Evolutionary conservation across 2,888 invertebrate genomes (phyloP).

Genomic region (Bruchidius siliquastri): DNA sequence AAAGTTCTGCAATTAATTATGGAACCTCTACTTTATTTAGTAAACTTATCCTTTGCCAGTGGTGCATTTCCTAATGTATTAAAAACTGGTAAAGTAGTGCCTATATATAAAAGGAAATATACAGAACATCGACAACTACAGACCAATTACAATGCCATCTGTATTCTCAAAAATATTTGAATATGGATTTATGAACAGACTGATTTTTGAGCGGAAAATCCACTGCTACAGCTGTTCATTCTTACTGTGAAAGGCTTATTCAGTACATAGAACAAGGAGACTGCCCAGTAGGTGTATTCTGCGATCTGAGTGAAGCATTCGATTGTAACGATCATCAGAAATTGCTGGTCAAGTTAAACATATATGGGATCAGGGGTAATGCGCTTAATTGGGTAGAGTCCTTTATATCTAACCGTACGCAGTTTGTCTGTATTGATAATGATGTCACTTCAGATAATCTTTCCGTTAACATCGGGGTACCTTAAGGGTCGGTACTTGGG

Average conservation of each 20-base stretch:
- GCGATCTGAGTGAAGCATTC: background rate
- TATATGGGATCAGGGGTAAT: background rate
- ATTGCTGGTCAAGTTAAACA: background rate
- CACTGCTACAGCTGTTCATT: background rate
- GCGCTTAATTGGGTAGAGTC: background rate
- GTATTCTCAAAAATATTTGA: background rate
- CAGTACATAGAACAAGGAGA: background rate
- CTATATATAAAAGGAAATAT: slow-evolving; percentile 3
- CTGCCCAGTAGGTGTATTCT: background rate
- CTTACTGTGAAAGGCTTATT: background rate
- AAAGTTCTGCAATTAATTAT: no score
- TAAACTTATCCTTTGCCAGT: no score
- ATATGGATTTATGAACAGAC: background rate
- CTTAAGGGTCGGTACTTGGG: background rate
- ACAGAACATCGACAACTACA: background rate
- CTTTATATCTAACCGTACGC: background rate
- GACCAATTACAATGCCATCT: slow-evolving; percentile 3
- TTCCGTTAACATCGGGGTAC: background rate
- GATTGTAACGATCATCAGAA: background rate
- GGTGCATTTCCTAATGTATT: no score
- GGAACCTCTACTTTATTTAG: no score
- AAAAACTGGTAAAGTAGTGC: no score
- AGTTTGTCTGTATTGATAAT: background rate
- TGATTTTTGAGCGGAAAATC: background rate
- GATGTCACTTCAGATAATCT: background rate